Percentiles rank a stretch among this genome's conserved stretches.
Conservation (phyloP, 2,113 vertebrate genomes). For the Bos taurus region ARS-UCD2.0 NC_037334.1:66046001-66046500, state of each 20-base stretch:
- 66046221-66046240: neutral
- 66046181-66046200: neutral
- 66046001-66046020: neutral
- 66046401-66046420: neutral
- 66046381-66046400: neutral
- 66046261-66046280: neutral
- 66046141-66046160: neutral
- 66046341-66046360: neutral
- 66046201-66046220: constrained; percentile 4
- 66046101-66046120: neutral
- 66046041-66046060: neutral
- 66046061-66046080: neutral
- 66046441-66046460: neutral
- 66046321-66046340: neutral
- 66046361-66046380: neutral
- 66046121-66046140: neutral
- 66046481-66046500: neutral
- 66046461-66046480: neutral
- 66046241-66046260: neutral
- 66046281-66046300: neutral
- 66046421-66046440: neutral
- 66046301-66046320: neutral
- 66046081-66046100: neutral
- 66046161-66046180: neutral
- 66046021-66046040: neutral